A percentile compares a stretch with the other conserved stretches of the same genome.
Conservation (phyloP, 2,888 invertebrate species). For the Drosophila maculinotata region DNA sequence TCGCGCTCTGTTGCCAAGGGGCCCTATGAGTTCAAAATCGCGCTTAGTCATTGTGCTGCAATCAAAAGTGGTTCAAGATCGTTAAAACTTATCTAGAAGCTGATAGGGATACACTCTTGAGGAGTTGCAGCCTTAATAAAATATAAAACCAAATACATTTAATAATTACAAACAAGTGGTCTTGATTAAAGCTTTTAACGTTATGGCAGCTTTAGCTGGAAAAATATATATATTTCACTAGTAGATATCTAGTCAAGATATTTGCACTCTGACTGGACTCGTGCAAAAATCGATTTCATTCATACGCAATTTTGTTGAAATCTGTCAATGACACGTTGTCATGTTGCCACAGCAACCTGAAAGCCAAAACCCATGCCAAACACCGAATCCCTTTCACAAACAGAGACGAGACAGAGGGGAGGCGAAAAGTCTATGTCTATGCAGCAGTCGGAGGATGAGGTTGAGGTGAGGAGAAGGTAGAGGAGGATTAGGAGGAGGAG, state of each 20-base stretch:
- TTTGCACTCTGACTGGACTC: not conserved
- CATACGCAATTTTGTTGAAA: conserved; percentile 73
- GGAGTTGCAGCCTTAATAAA: too few relatives aligned
- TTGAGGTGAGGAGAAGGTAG: too few relatives aligned
- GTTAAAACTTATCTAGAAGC: conserved; percentile 30
- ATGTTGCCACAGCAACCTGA: conserved; percentile 30
- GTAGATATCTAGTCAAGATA: too few relatives aligned
- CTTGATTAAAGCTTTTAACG: conserved; percentile 1
- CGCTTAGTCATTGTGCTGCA: conserved; percentile 49
- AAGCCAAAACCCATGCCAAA: conserved; percentile 8
- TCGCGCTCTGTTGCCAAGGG: conserved; percentile 50
- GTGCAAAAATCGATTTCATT: conserved; percentile 75
- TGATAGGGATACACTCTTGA: too few relatives aligned
- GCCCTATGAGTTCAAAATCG: conserved; percentile 23
- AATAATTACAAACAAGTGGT: too few relatives aligned
- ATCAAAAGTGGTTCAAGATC: conserved; percentile 49
- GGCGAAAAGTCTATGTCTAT: conserved; percentile 22
- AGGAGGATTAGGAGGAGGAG: not conserved
- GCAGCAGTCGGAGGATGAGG: not conserved
- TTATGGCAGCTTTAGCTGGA: too few relatives aligned
- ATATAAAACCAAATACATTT: not conserved
- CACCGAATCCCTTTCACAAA: conserved; percentile 18
- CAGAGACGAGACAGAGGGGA: conserved; percentile 23
- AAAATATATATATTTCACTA: not conserved
- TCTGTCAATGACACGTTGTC: conserved; percentile 74